phyloP scores from a whole-genome alignment of 2,113 vertebrate species.

The Laticauda colubrina region DNA sequence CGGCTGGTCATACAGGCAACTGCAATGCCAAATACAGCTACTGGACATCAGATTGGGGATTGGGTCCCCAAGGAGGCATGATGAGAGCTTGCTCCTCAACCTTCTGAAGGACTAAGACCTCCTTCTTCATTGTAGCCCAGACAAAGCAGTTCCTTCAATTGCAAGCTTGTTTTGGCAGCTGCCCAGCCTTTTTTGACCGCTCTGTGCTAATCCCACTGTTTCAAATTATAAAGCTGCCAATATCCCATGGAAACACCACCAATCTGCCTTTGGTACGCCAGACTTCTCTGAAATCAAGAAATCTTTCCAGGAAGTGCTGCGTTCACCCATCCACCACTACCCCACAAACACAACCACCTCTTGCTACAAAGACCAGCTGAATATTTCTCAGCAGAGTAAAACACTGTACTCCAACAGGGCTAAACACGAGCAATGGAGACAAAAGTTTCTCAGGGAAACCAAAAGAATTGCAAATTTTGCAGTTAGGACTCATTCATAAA shows the following conservation, averaged over 20 bases:
- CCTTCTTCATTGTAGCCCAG: background rate
- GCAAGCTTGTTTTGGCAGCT: background rate
- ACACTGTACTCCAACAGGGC: background rate
- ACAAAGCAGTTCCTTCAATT: background rate
- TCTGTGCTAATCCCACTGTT: constrained; percentile 50
- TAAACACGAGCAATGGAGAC: too few species aligned
- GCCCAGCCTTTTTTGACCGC: background rate
- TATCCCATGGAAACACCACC: constrained; percentile 49
- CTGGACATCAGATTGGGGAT: background rate
- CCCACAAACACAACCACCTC: background rate
- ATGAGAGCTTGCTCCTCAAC: background rate
- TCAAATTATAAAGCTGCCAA: constrained; percentile 58
- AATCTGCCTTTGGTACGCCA: constrained; percentile 22
- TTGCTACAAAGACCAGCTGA: constrained; percentile 49
- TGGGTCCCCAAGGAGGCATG: too few species aligned
- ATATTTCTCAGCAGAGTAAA: background rate
- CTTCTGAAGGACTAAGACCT: background rate
- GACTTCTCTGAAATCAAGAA: constrained; percentile 61
- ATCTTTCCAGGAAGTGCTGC: constrained; percentile 47
- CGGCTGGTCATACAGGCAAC: background rate
- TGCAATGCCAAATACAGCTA: background rate
- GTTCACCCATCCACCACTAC: background rate
- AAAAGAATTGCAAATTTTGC: background rate
- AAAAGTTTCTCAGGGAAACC: background rate
- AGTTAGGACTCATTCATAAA: background rate